Conservation (phyloP, 2,113 vertebrate genomes). For the Bubo bubo region DNA sequence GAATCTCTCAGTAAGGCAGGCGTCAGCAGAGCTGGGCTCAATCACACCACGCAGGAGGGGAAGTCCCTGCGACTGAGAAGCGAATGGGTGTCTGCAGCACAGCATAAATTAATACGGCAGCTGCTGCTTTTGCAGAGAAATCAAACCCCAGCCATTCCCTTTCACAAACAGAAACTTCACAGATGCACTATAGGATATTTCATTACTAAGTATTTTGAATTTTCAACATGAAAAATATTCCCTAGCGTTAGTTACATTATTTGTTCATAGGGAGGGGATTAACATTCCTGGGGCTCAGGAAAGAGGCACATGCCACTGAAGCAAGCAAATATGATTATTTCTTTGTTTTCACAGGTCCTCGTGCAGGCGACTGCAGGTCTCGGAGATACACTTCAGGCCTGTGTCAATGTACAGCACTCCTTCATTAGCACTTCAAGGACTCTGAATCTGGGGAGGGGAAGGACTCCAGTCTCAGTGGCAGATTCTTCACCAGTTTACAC, state of each 20-base stretch:
- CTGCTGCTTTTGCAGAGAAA: constrained; percentile 41
- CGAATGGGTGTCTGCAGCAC: background rate
- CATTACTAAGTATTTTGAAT: constrained; percentile 58
- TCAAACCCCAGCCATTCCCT: constrained; percentile 33
- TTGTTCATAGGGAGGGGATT: constrained; percentile 60
- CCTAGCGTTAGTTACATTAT: constrained; percentile 54
- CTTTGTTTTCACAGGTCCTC: constrained; percentile 66
- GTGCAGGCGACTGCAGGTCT: constrained; percentile 36
- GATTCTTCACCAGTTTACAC: background rate
- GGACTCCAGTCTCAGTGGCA: background rate
- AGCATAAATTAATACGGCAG: constrained; percentile 53
- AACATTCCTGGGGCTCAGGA: constrained; percentile 44
- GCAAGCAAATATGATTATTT: constrained; percentile 69
- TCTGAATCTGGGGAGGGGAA: constrained; percentile 29
- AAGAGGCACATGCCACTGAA: constrained; percentile 38
- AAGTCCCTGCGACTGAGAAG: constrained; percentile 13
- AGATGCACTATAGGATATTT: constrained; percentile 37
- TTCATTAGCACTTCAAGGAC: constrained; percentile 71
- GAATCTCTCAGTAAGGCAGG: constrained; percentile 26
- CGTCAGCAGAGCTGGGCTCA: constrained; percentile 10
- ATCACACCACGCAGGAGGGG: background rate
- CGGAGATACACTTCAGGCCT: constrained; percentile 34
- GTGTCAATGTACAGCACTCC: constrained; percentile 11
- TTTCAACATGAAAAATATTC: constrained; percentile 61
- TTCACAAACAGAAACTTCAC: constrained; percentile 64